phyloP scores from a whole-genome alignment of 2,797 vertebrate species.

The Microcaecilia unicolor region DNA sequence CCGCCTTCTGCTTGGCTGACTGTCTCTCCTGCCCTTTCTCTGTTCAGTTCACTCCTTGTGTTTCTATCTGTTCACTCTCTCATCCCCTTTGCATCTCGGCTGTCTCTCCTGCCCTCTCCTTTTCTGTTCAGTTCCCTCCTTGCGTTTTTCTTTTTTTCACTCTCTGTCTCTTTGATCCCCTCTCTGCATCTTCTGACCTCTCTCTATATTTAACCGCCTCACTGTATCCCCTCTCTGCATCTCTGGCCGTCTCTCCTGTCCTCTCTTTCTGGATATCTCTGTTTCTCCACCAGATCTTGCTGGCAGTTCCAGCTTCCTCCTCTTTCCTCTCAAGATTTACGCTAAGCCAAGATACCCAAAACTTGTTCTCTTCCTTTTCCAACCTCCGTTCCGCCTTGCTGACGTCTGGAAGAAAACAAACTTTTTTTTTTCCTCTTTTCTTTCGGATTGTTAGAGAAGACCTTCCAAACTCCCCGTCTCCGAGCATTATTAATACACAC shows the following conservation, averaged over 20 bases:
- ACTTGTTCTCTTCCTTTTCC: background rate
- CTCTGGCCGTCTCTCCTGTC: slow-evolving; percentile 2
- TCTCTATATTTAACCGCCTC: no score
- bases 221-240: background rate
- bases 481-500: background rate
- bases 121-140: slow-evolving; percentile 25
- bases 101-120: background rate
- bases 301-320: no score
- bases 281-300: no score
- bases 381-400: slow-evolving; percentile 27
- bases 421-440: slow-evolving; percentile 4
- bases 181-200: slow-evolving; percentile 7
- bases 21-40: background rate
- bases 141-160: slow-evolving; percentile 12
- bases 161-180: background rate
- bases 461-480: slow-evolving; percentile 20
- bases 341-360: slow-evolving; percentile 13
- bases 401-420: slow-evolving; percentile 21
- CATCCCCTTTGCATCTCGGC: no score
- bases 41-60: background rate
- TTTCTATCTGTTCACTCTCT: no score
- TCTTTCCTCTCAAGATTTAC: slow-evolving; percentile 4
- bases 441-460: slow-evolving; percentile 24
- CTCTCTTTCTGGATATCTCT: background rate
- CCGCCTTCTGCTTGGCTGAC: background rate